A percentile compares a stretch with the other conserved stretches of the same genome.
Conservation (phyloP, 2,888 invertebrate species). For the Gymnosoma rotundatum region DNA sequence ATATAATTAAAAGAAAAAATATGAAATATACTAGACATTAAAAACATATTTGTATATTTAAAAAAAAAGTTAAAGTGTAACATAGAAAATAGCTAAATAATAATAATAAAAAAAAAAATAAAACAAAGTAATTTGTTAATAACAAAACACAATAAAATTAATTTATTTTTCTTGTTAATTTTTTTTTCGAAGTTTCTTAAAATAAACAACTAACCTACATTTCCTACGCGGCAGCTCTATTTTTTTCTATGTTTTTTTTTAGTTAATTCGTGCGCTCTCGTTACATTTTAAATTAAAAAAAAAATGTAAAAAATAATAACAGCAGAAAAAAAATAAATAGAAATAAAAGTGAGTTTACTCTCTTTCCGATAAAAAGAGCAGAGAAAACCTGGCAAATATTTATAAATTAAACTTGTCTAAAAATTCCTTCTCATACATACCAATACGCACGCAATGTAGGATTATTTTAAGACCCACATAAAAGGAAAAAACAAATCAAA, state of each 20-base stretch:
- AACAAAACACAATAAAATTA: constrained; percentile 32
- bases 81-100: constrained; percentile 57
- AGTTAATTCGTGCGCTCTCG: constrained; percentile 62
- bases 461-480: constrained; percentile 50
- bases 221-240: constrained; percentile 66
- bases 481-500: constrained; percentile 17
- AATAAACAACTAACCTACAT: constrained; percentile 61
- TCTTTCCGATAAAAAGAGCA: constrained; percentile 19
- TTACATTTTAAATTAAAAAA: constrained; percentile 52
- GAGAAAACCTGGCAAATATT: constrained; percentile 16
- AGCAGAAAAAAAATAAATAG: constrained; percentile 14
- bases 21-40: constrained; percentile 59
- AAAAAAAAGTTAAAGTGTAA: constrained; percentile 67
- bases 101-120: constrained; percentile 73
- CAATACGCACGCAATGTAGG: constrained; percentile 45
- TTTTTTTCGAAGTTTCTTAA: constrained; percentile 9
- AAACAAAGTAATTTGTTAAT: not conserved
- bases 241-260: constrained; percentile 29
- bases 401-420: constrained; percentile 22
- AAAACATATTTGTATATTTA: constrained; percentile 25
- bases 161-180: constrained; percentile 11
- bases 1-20: constrained; percentile 22
- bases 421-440: constrained; percentile 35
- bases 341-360: constrained; percentile 57
- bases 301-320: constrained; percentile 36